Evolutionary conservation across 2,113 vertebrate genomes (phyloP).

Genomic region (Chloroceryle aenea): DNA sequence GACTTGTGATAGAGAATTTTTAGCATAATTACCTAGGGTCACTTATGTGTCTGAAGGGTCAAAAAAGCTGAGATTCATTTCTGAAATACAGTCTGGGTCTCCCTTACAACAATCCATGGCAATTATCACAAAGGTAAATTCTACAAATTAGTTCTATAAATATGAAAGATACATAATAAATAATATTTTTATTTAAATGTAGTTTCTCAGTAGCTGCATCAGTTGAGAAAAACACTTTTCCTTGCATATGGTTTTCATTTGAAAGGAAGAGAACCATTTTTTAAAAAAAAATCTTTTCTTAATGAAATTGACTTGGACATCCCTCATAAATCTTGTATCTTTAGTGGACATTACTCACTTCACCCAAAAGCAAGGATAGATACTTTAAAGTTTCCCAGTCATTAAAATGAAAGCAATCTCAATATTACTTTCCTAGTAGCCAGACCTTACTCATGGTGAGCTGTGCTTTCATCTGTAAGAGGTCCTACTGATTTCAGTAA

Average conservation of each 20-base stretch:
- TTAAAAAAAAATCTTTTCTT: conserved; percentile 54
- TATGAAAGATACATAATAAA: background rate
- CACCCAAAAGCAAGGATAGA: conserved; percentile 55
- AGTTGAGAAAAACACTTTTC: conserved; percentile 51
- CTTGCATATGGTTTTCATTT: conserved; percentile 75
- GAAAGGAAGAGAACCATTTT: conserved; percentile 67
- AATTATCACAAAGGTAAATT: background rate
- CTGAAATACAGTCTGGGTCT: background rate
- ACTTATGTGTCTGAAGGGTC: background rate
- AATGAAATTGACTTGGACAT: conserved; percentile 75
- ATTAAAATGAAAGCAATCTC: conserved; percentile 66
- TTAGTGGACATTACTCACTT: conserved; percentile 72
- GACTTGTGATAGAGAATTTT: background rate
- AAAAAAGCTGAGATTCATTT: background rate
- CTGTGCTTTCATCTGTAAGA: conserved; percentile 8
- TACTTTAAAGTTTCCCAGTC: conserved; percentile 28
- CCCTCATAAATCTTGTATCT: conserved; percentile 76
- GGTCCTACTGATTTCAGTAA: conserved; percentile 16
- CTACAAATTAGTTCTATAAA: background rate
- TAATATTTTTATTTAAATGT: background rate
- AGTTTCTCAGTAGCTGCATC: conserved; percentile 49
- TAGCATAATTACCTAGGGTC: background rate
- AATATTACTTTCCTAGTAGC: conserved; percentile 16
- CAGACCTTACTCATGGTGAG: background rate
- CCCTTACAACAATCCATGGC: background rate